Base-by-base conservation (phyloP, 2,888 invertebrate species). In the Andrena dorsata region DNA sequence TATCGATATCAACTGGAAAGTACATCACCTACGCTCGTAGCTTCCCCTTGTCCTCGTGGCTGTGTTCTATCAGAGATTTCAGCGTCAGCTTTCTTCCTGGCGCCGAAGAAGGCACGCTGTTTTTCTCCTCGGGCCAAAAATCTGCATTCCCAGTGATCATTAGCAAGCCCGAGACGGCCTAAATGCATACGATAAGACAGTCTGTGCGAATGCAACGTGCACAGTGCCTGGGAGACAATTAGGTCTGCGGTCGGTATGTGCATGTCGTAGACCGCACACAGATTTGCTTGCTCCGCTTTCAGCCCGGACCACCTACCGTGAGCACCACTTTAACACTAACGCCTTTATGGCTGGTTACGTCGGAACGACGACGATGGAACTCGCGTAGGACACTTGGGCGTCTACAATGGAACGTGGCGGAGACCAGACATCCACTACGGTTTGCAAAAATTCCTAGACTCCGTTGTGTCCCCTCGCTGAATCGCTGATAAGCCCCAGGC, bases 121-220 rank as follows among this genome's bases (percentile, higher is more conserved):
- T 72, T 81, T 76, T 76, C 56, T 63, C 4, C 20, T 51, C 16
- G 56, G 13, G 65, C 71, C 49, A 49, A 69, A 76, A 82, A 82
- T 82, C 82, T 82, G 63, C 76, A 82, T 71, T 82, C 58, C 66
- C 61, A 71, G 70, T 68, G 82, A 82, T 82, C 82, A 76, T 76
- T 82, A 82, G 41, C 61, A 56, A 71, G 61, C 61, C 47, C 20
- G 66, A 26, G 63, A 61, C 30, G 82, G 61, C 82, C 82, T 82
- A 82, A 82, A 76, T 82, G 70, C 82, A 82, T 82, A 82, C 76
- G 82, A 72, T 82, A 82, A 82, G 82, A 76, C 71, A 82, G 63
- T 16, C n/a, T 20, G 68, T 68, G 65, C 75, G 75, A 75, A 82
- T 35, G 58, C 64, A 28, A 60, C 77, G 60, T 65, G 69, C 63